Base-by-base conservation (phyloP, 1,140 invertebrate genomes). In the Tetragonula clypearis region DNA sequence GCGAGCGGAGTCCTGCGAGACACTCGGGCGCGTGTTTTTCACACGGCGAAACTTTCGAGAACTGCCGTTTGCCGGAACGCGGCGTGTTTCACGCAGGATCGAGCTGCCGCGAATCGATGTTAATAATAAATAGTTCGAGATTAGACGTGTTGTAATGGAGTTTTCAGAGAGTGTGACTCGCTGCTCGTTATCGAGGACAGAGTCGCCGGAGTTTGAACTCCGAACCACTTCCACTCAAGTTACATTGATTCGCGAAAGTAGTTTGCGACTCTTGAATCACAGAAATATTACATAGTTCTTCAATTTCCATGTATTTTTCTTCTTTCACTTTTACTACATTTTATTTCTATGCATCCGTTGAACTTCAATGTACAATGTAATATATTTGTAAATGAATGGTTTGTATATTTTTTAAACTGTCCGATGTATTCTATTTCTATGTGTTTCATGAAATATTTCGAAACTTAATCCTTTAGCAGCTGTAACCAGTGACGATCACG, bases 81-180 rank as follows among this genome's bases (percentile, higher is more conserved):
- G n/a, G 30, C 17, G 19, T 69, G 56, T 56, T 71, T 66, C 55
- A 15, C 14, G 2, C 56, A 26, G 19, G 55, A 26, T 21, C 74
- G 53, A 4, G 21, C 12, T 49, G 2, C n/a, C n/a, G 21, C 56
- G n/a, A 35, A 78, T 84, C 56, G 55, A 68, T 71, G 15, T 84
- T 30, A 84, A 84, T 84, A 84, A 84, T 77, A 53, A 35, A 84
- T 71, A 53, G 11, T 3, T 1, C 17, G 55, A 71, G 72, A 76
- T 76, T 82, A 53, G 35, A 76, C 21, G 26, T 30, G 21, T 3
- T 21, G 14, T 19, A 71, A 60, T 15, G 8, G 35, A 53, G 17
- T 49, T 49, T 26, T 14, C 2, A 6, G 1, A 2, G 0, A 3
- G 17, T 1, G 41, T 41, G 41, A 41, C 41, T 41, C 41, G 41